Conservation (phyloP, 2,797 vertebrate species). For the Enteromius viviparus region DNA sequence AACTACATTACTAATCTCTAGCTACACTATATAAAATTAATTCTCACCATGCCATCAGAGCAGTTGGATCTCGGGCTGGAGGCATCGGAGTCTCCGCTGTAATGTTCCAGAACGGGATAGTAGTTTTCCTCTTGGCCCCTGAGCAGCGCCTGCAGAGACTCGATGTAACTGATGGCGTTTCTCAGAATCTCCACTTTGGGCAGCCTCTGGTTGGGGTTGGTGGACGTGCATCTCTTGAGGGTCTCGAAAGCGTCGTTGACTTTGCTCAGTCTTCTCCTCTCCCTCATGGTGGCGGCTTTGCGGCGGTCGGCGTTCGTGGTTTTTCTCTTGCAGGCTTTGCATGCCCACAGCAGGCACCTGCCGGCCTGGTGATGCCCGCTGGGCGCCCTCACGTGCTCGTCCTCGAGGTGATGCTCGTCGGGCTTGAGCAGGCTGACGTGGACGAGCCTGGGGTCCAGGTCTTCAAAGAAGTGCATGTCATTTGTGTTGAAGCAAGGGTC, state of each 20-base stretch:
- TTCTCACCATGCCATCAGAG: conserved; percentile 96
- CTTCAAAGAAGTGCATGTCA: conserved; percentile 97
- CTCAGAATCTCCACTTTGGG: conserved; percentile 98
- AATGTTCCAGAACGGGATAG: conserved; percentile 89
- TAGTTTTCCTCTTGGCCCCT: conserved; percentile 87
- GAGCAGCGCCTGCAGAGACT: conserved; percentile 93
- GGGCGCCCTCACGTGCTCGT: conserved; percentile 90
- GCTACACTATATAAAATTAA: neutral
- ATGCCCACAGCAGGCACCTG: conserved; percentile 95
- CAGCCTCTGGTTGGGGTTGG: conserved; percentile 94
- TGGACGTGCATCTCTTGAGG: conserved; percentile 94
- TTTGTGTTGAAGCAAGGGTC: conserved; percentile 95
- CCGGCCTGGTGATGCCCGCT: conserved; percentile 91
- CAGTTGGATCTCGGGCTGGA: conserved; percentile 97
- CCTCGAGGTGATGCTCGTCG: conserved; percentile 83
- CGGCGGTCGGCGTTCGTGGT: conserved; percentile 94
- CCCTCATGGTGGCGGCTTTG: conserved; percentile 95
- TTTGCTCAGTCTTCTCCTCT: conserved; percentile 92
- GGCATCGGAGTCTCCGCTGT: conserved; percentile 93
- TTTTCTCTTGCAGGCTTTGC: conserved; percentile 97
- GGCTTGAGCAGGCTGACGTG: conserved; percentile 90
- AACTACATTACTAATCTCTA: neutral
- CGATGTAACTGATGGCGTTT: conserved; percentile 97
- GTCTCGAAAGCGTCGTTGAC: conserved; percentile 97
- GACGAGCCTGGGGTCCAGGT: conserved; percentile 93